A percentile compares a stretch with the other conserved stretches of the same genome.
Evolutionary conservation across 1,140 invertebrate species (phyloP).

Genomic region (Drosophila azteca): DNA sequence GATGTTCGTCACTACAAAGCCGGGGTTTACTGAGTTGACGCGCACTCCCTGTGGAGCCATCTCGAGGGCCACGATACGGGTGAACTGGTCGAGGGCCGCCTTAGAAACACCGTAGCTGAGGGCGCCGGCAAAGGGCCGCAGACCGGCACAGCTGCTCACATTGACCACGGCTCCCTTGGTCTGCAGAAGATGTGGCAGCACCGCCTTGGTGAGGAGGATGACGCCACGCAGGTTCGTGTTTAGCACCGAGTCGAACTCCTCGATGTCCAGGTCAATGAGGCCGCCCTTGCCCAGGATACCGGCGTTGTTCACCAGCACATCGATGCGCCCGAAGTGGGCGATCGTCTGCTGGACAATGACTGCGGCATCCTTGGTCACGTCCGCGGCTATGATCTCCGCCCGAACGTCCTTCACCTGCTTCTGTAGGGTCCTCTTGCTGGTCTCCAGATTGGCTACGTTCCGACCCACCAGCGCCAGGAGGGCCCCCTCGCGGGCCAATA

Average conservation of each 20-base stretch:
- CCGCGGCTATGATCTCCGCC: constrained; percentile 80
- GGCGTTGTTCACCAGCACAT: constrained; percentile 94
- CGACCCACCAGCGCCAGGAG: constrained; percentile 89
- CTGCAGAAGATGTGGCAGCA: constrained; percentile 91
- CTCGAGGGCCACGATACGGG: constrained; percentile 91
- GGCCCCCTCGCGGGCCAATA: constrained; percentile 90
- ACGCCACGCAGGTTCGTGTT: constrained; percentile 93
- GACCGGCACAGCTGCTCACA: constrained; percentile 95
- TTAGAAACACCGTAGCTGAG: constrained; percentile 95
- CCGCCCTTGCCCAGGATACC: constrained; percentile 88
- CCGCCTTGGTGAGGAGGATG: constrained; percentile 92
- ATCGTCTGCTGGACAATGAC: constrained; percentile 89
- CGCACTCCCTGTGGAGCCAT: constrained; percentile 91
- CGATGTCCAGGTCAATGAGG: constrained; percentile 90
- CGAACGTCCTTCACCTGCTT: constrained; percentile 34
- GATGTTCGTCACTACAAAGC: constrained; percentile 91
- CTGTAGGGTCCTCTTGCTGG: constrained; percentile 85
- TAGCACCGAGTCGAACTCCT: constrained; percentile 92
- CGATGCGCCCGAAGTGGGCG: constrained; percentile 89
- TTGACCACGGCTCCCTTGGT: constrained; percentile 95
- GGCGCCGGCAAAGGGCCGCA: constrained; percentile 90
- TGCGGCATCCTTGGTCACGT: constrained; percentile 91
- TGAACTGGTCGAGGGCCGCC: constrained; percentile 95
- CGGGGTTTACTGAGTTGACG: constrained; percentile 94
- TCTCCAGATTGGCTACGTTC: constrained; percentile 87